These are phyloP conservation scores for Neogale vison DNA, from an alignment of 2,113 vertebrate genomes.

Conservation along the genomic window DNA sequence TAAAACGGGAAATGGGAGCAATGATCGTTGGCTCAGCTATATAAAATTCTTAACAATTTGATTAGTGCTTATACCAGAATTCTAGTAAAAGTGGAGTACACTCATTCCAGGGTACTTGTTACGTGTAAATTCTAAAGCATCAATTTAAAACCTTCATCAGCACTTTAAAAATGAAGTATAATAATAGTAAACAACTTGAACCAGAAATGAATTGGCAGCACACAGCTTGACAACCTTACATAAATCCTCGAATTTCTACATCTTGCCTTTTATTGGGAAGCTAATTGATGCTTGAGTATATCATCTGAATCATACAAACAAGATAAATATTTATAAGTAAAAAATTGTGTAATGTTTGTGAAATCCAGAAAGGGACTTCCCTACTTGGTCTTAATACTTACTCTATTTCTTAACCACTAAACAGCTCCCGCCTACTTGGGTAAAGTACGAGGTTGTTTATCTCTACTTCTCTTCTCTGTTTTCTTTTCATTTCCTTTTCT, in stretches of 20 bases:
- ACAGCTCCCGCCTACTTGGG: background rate
- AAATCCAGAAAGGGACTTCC: background rate
- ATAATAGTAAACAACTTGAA: constrained; percentile 67
- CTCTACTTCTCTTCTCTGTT: background rate
- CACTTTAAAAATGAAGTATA: constrained; percentile 65
- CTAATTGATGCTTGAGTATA: constrained; percentile 51
- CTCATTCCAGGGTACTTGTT: constrained; percentile 29
- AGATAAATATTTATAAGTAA: constrained; percentile 56
- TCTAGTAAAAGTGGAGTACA: constrained; percentile 16
- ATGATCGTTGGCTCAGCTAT: background rate
- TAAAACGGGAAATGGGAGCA: constrained; percentile 39
- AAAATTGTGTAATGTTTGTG: constrained; percentile 1
- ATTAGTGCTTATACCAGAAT: constrained; percentile 49
- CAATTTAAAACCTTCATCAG: constrained; percentile 33
- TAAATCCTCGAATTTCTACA: background rate
- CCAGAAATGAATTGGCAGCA: constrained; percentile 13
- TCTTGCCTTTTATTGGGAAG: constrained; percentile 64
- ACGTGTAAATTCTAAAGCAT: constrained; percentile 58
- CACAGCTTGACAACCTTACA: background rate
- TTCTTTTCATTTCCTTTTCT: background rate
- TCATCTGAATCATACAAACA: constrained; percentile 33
- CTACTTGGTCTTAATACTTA: background rate
- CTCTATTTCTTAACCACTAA: background rate
- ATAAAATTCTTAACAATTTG: constrained; percentile 6
- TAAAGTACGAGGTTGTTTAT: background rate